Evolutionary conservation across 2,797 vertebrate species (phyloP).

Genomic region (Parauchenoglanis punctatus): DNA sequence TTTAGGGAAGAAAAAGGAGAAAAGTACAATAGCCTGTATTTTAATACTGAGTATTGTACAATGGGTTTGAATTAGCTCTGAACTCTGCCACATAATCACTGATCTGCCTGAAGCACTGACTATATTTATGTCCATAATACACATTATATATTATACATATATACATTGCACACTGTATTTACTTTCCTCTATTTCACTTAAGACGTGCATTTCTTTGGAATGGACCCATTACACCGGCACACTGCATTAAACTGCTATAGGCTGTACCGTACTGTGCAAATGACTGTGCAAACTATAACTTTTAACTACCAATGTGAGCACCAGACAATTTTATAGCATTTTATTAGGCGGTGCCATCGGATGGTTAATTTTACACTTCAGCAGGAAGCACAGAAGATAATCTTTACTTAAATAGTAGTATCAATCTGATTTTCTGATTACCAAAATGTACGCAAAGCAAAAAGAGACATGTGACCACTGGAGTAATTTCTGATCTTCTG

Average conservation of each 20-base stretch:
- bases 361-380: conserved; percentile 5
- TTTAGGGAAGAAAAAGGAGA: background rate
- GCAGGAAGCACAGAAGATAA: background rate
- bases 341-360: background rate
- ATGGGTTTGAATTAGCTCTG: background rate
- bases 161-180: background rate
- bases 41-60: background rate
- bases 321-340: background rate
- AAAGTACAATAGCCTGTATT: background rate
- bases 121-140: background rate
- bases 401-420: background rate
- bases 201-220: background rate
- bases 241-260: background rate
- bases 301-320: background rate
- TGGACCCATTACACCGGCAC: background rate
- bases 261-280: background rate
- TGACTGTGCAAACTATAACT: background rate
- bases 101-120: background rate
- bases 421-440: background rate
- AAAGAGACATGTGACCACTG: background rate
- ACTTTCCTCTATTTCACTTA: background rate
- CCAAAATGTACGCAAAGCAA: background rate
- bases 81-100: background rate
- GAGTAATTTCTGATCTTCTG: background rate
- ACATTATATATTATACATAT: background rate